Conservation (phyloP, 2,113 vertebrate genomes). For the Pyrgilauda ruficollis region DNA sequence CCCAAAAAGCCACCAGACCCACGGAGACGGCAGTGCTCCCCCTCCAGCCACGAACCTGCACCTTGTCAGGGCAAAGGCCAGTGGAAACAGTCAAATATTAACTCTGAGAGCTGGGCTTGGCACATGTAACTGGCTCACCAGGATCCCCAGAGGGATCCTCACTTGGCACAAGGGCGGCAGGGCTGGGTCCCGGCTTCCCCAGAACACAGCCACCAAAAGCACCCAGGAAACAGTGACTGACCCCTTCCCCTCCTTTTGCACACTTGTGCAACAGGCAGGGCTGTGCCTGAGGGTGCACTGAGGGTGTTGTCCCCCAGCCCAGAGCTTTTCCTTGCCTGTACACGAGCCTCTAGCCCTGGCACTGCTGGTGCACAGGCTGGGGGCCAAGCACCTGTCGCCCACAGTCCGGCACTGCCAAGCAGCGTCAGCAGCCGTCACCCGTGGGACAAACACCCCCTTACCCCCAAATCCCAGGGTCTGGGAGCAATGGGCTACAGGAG, state of each 20-base stretch:
- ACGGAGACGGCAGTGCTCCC: rapidly evolving
- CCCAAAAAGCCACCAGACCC: background rate
- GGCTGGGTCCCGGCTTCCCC: background rate
- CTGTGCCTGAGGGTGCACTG: rapidly evolving
- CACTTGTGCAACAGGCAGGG: background rate
- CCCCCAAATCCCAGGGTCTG: background rate
- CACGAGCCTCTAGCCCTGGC: background rate
- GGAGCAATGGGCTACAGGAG: background rate
- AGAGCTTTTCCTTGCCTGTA: background rate
- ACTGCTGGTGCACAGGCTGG: background rate
- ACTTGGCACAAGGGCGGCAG: background rate
- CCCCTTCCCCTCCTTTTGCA: background rate
- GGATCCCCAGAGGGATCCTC: background rate
- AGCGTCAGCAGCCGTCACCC: background rate
- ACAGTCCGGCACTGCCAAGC: background rate
- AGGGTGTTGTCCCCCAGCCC: background rate
- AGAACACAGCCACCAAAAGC: background rate
- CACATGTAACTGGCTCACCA: background rate
- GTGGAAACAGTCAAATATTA: background rate
- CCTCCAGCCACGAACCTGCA: rapidly evolving
- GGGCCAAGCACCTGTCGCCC: conserved; percentile 52
- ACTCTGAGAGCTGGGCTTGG: background rate
- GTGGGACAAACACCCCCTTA: rapidly evolving
- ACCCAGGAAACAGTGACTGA: background rate
- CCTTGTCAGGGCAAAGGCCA: background rate